A percentile compares a stretch with the other conserved stretches of the same genome.
These are phyloP conservation scores for Trissolcus japonicus DNA, from an alignment of 2,888 invertebrate species.

Conservation along the genomic window DNA sequence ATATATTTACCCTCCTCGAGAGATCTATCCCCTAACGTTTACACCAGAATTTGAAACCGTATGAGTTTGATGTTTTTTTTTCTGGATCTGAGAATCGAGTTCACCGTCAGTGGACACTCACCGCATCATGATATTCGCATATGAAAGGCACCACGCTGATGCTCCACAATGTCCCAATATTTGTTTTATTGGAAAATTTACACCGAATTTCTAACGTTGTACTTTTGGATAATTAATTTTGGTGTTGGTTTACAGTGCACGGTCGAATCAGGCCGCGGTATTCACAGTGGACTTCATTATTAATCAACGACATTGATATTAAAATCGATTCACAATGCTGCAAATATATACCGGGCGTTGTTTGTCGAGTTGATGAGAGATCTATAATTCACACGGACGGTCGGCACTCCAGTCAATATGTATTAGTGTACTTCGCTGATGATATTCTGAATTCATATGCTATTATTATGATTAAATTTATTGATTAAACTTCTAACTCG, in stretches of 20 bases:
- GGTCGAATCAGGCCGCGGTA: conserved; percentile 15
- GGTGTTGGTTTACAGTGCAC: conserved; percentile 23
- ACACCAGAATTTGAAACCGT: too few relatives aligned
- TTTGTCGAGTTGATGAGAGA: conserved; percentile 41
- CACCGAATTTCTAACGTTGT: conserved; percentile 16
- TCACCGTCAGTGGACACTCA: too few relatives aligned
- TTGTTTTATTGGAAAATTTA: conserved; percentile 20
- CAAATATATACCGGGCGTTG: conserved; percentile 32
- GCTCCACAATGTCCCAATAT: conserved; percentile 18
- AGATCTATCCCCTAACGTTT: too few relatives aligned
- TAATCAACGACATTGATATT: conserved; percentile 49
- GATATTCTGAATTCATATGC: conserved; percentile 40
- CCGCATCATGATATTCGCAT: too few relatives aligned
- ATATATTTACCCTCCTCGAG: too few relatives aligned
- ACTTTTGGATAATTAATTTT: conserved; percentile 35
- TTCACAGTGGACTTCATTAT: conserved; percentile 41
- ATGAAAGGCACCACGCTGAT: too few relatives aligned
- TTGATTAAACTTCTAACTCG: conserved; percentile 35
- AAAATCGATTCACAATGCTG: conserved; percentile 49
- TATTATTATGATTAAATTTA: conserved; percentile 50
- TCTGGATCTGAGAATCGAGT: too few relatives aligned
- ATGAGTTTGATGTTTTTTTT: too few relatives aligned
- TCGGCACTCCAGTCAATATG: conserved; percentile 27
- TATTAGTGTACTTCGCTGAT: conserved; percentile 39
- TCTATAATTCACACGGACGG: conserved; percentile 44